Conservation (phyloP, 2,888 invertebrate species). For the Parapristionchus giblindavisi region DNA sequence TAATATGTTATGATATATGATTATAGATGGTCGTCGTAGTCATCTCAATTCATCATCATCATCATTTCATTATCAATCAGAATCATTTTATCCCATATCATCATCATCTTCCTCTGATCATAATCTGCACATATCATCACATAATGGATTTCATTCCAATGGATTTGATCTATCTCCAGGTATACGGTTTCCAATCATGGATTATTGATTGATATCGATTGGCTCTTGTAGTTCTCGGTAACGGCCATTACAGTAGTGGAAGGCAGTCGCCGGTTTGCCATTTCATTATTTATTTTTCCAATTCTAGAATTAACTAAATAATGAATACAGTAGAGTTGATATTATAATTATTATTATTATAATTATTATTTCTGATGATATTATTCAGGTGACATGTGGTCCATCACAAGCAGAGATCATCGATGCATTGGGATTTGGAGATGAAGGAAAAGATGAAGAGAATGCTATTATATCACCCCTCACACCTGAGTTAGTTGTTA, state of each 20-base stretch:
- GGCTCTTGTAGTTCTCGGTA: neutral
- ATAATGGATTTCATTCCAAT: conserved; percentile 28
- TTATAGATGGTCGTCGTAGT: too few relatives aligned
- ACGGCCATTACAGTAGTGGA: neutral
- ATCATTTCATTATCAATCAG: neutral
- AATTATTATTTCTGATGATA: too few relatives aligned
- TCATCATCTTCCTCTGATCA: neutral
- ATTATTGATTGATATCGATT: too few relatives aligned
- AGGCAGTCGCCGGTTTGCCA: conserved; percentile 24
- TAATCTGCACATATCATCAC: neutral
- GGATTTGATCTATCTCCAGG: conserved; percentile 26
- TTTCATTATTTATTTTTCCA: too few relatives aligned
- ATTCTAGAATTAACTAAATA: neutral
- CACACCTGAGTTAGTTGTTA: too few relatives aligned
- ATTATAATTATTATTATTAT: too few relatives aligned
- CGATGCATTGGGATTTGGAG: too few relatives aligned
- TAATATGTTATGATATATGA: neutral
- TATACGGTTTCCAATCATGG: too few relatives aligned
- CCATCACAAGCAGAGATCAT: too few relatives aligned
- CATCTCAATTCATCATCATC: neutral
- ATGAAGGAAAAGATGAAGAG: too few relatives aligned
- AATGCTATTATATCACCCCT: too few relatives aligned
- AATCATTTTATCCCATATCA: neutral
- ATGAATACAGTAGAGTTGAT: neutral
- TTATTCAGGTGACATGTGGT: too few relatives aligned